These are phyloP conservation scores for Apotomis turbidana DNA, from an alignment of 2,888 invertebrate genomes.

Conservation along the genomic window DNA sequence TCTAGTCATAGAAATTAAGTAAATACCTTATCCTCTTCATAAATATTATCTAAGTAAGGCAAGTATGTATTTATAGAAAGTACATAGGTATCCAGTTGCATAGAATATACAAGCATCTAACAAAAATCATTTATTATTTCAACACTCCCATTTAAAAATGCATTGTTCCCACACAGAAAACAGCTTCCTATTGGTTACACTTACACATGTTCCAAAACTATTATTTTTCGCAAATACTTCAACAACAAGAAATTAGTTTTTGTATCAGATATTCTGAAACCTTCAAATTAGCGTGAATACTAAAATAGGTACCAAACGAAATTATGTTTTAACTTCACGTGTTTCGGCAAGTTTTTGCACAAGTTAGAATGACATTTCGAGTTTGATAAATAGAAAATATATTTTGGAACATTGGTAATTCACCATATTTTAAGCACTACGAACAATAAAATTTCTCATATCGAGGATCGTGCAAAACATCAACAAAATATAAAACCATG, in stretches of 20 bases:
- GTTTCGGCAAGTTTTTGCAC: too few species aligned
- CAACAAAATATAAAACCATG: conserved; percentile 68
- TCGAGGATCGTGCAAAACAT: conserved; percentile 65
- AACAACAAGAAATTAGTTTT: too few species aligned
- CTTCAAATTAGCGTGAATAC: too few species aligned
- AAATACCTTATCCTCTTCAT: conserved; percentile 65
- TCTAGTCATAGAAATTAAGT: conserved; percentile 73
- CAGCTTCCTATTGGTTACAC: background rate
- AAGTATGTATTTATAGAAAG: conserved; percentile 78
- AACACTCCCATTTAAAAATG: conserved; percentile 68
- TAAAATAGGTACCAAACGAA: too few species aligned
- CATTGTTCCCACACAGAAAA: conserved; percentile 54
- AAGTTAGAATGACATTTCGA: too few species aligned
- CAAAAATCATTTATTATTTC: conserved; percentile 52
- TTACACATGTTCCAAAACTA: too few species aligned
- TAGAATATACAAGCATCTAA: conserved; percentile 63
- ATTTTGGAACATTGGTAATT: too few species aligned
- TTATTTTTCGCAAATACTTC: too few species aligned
- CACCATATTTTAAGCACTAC: conserved; percentile 13
- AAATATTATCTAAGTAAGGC: conserved; percentile 65
- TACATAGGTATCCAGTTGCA: conserved; percentile 65
- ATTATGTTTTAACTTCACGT: too few species aligned
- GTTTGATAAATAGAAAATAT: too few species aligned
- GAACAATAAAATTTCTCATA: conserved; percentile 57
- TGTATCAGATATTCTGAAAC: too few species aligned